These are phyloP conservation scores for Amphimedon queenslandica DNA, from an alignment of 37 sponge, comb jelly and placozoan species.

Conservation along the genomic window DNA sequence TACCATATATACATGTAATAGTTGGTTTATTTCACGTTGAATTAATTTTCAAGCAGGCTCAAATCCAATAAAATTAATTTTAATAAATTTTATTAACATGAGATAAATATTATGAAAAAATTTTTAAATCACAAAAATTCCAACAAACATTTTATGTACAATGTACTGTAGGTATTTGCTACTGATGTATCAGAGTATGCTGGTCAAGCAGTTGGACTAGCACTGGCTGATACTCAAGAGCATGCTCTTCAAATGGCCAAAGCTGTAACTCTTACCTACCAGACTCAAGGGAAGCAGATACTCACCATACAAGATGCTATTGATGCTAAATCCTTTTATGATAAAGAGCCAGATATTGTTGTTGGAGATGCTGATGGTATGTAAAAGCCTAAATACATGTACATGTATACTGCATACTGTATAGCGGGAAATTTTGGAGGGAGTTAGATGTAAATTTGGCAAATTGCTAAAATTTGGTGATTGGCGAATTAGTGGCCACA, in stretches of 20 bases:
- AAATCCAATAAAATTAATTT: no score
- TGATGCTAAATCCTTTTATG: not conserved
- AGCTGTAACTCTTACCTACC: slow-evolving; percentile 46
- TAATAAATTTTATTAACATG: no score
- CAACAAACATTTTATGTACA: no score
- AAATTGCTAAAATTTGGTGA: no score
- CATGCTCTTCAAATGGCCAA: slow-evolving; percentile 54
- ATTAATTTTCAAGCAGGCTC: not conserved
- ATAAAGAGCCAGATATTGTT: not conserved
- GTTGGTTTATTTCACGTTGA: not conserved
- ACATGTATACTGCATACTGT: no score
- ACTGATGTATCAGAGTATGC: slow-evolving; percentile 42
- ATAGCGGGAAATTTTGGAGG: no score
- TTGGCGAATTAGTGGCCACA: no score
- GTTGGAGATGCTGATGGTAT: slow-evolving; percentile 2
- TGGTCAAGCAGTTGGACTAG: slow-evolving; percentile 74
- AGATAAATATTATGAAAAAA: no score
- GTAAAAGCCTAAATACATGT: not conserved
- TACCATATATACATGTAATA: no score
- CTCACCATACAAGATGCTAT: slow-evolving; percentile 51
- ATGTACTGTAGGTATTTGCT: slow-evolving; percentile 54
- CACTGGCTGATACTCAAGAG: slow-evolving; percentile 74
- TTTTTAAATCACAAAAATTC: no score
- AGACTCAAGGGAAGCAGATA: slow-evolving; percentile 48
- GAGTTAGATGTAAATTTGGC: slow-evolving; percentile 9